Conservation (phyloP, 2,888 invertebrate genomes). For the Drosophila sordidula region DNA sequence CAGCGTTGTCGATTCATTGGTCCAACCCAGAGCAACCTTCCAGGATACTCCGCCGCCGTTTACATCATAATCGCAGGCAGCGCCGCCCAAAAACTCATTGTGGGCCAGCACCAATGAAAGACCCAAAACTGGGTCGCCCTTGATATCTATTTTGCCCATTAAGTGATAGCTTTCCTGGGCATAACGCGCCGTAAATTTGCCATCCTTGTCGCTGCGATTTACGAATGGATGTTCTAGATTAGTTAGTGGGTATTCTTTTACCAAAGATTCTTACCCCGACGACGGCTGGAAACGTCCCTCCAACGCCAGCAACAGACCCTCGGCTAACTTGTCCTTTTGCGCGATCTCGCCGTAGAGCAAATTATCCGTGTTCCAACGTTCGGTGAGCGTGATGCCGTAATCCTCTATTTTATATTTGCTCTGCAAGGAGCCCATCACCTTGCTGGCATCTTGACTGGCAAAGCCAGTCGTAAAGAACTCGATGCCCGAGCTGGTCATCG, state of each 20-base stretch:
- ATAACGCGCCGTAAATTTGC: conserved; percentile 93
- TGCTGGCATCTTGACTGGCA: conserved; percentile 95
- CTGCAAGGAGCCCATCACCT: conserved; percentile 94
- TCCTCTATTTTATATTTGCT: conserved; percentile 96
- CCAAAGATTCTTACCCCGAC: conserved; percentile 87
- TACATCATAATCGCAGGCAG: conserved; percentile 93
- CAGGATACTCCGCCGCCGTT: conserved; percentile 93
- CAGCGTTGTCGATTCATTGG: conserved; percentile 93
- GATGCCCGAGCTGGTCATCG: conserved; percentile 94
- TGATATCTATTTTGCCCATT: conserved; percentile 92
- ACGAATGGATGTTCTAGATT: not conserved
- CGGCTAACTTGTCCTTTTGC: conserved; percentile 93
- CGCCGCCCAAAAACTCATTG: conserved; percentile 96
- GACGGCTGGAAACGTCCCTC: conserved; percentile 97
- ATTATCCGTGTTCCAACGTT: conserved; percentile 99
- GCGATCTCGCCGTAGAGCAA: conserved; percentile 94
- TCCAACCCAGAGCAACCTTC: conserved; percentile 95
- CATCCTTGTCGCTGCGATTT: conserved; percentile 85
- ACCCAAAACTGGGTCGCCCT: conserved; percentile 91
- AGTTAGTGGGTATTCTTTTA: not conserved
- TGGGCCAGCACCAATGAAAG: conserved; percentile 93
- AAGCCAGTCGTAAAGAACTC: conserved; percentile 95
- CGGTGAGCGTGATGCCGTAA: conserved; percentile 95
- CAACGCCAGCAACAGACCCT: conserved; percentile 94
- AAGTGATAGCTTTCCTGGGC: conserved; percentile 91